phyloP scores from a whole-genome alignment of 2,113 vertebrate genomes.

The Urocitellus parryii region DNA sequence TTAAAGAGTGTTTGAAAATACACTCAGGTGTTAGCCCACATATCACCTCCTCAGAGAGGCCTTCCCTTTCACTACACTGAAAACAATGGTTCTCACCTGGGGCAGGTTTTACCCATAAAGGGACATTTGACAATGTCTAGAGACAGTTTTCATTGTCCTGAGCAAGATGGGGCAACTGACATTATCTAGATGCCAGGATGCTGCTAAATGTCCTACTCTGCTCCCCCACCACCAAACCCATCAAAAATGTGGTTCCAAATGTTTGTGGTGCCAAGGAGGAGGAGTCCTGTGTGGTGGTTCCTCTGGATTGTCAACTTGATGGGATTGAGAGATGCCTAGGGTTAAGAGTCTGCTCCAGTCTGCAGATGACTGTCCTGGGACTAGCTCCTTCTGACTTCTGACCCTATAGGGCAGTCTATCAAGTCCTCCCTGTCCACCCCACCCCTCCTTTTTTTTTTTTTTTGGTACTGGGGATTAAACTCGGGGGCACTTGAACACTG shows the following conservation, averaged over 20 bases:
- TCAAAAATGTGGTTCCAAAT: background rate
- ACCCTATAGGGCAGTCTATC: too few species aligned
- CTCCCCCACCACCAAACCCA: rapidly evolving
- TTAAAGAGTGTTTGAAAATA: background rate
- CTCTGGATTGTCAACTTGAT: too few species aligned
- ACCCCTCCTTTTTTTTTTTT: too few species aligned
- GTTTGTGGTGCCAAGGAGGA: background rate
- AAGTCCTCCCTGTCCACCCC: too few species aligned
- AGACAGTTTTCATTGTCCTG: background rate
- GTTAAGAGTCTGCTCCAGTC: too few species aligned
- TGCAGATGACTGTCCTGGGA: too few species aligned
- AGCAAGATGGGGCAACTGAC: background rate
- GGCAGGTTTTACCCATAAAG: background rate
- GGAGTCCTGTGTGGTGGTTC: too few species aligned
- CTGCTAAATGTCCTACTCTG: background rate
- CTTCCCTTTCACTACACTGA: background rate
- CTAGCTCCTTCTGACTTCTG: too few species aligned
- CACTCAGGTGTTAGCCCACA: background rate
- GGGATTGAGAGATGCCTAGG: too few species aligned
- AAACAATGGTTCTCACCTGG: background rate
- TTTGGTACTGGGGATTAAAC: too few species aligned
- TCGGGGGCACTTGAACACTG: too few species aligned
- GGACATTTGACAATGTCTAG: background rate
- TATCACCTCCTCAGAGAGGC: background rate
- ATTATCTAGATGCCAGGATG: background rate